Conservation (phyloP, 2,113 vertebrate genomes). For the Suricata suricatta region DNA sequence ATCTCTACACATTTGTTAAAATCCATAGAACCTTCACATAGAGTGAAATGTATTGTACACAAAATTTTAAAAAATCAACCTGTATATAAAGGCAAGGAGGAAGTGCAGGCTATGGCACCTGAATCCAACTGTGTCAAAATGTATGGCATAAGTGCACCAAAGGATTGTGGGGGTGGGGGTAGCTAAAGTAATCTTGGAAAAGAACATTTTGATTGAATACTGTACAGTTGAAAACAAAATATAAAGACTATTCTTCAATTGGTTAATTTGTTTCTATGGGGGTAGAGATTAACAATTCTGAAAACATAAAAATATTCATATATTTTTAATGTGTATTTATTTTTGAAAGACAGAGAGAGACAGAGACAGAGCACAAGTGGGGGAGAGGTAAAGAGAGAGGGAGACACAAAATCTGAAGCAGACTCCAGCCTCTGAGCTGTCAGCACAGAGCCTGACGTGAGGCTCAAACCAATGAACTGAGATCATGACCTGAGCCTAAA, state of each 20-base stretch:
- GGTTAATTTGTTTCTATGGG: background rate
- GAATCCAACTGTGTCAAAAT: background rate
- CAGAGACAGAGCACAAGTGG: no score
- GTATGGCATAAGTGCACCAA: background rate
- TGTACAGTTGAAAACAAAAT: background rate
- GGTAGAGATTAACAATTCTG: background rate
- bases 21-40: background rate
- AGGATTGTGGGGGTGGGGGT: background rate
- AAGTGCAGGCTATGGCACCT: background rate
- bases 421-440: no score
- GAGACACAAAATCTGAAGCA: no score
- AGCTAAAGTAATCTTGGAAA: background rate
- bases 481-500: no score
- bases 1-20: background rate
- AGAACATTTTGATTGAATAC: background rate
- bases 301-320: background rate
- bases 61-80: background rate
- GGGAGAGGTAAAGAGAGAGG: no score
- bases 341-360: no score
- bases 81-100: background rate
- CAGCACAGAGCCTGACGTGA: no score
- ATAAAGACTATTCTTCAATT: background rate
- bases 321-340: no score
- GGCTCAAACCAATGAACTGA: no score
- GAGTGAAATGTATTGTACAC: background rate